Percentiles rank a stretch among this genome's conserved stretches.
phyloP scores from a whole-genome alignment of 2,797 vertebrate genomes.

The Capromys pilorides region DNA sequence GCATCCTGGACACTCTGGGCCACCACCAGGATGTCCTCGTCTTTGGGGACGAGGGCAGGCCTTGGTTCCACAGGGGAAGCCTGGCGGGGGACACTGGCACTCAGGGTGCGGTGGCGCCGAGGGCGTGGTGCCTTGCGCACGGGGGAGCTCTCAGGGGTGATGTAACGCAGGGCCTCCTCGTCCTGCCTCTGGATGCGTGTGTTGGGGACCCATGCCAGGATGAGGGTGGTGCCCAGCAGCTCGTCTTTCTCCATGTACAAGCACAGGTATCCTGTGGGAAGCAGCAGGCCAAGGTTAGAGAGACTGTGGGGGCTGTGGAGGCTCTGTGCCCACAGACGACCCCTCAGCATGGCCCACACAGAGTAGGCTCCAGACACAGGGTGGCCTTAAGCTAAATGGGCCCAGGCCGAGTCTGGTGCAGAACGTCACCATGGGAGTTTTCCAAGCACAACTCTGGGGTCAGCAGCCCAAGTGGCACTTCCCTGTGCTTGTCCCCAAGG shows the following conservation, averaged over 20 bases:
- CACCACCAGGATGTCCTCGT: slow-evolving; percentile 74
- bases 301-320: fast-evolving
- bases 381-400: fast-evolving
- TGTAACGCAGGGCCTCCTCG: slow-evolving; percentile 95
- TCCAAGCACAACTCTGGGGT: neutral
- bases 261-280: slow-evolving; percentile 92
- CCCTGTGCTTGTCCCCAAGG: neutral
- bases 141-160: slow-evolving; percentile 96
- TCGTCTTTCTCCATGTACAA: slow-evolving; percentile 98
- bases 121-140: slow-evolving; percentile 91
- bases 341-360: fast-evolving
- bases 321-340: fast-evolving
- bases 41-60: slow-evolving; percentile 31
- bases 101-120: slow-evolving; percentile 85
- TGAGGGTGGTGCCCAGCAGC: slow-evolving; percentile 93
- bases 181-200: slow-evolving; percentile 97
- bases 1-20: slow-evolving; percentile 66
- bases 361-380: fast-evolving
- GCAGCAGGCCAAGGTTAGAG: neutral
- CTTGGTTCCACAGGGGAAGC: slow-evolving; percentile 75
- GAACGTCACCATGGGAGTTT: fast-evolving
- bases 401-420: fast-evolving
- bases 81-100: neutral
- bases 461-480: neutral
- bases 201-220: slow-evolving; percentile 98